Evolutionary conservation across 2,113 vertebrate species (phyloP), one percentile per base, ranked within the genome.

Genomic region (Pollimyrus isidori): DNA sequence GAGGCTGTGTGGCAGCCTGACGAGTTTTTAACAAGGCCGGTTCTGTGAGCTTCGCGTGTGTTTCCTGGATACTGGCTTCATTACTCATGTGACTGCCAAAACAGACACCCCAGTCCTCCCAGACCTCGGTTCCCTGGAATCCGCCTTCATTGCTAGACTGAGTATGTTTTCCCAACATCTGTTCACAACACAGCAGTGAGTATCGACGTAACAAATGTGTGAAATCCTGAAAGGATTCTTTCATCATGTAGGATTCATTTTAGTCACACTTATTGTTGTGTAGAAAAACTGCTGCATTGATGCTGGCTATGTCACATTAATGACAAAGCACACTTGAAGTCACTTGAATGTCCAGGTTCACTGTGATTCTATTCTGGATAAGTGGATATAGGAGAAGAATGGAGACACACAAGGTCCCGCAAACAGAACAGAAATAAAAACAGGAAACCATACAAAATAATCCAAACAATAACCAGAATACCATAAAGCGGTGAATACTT

Each of bases 91-190:
- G 90, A 65, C 83, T 84, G 56, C 48, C 13, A 56, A 87, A 89
- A 21, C 3, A 89, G 23, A 73, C 17, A 88, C 46, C 21, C 62
- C n/a, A 15, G 52, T 56, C 69, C 88, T 9, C 21, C 58, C 23
- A 7, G 52, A 39, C 88, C 88, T 3, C n/a, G 3, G 19, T 3
- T 48, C 53, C 30, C 69, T 69, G 7, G 23, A 76, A 30, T 21
- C 45, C 23, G 1, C 88, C 15, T 48, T 53, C 73, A 52, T 45
- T 83, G 35, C 50, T 52, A 58, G 50, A n/a, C 35, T 91, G 89
- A 76, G 86, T 92, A 90, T 92, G 90, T 89, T 86, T 89, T 58
- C 92, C 92, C 73, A 91, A 94, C 93, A 94, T 93, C 93, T 94
- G 92, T 90, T 91, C 69, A 89, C 90, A 86, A 89, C 89, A 88